Conservation (phyloP, 2,113 vertebrate species). For the Dolichotis patagonum region DNA sequence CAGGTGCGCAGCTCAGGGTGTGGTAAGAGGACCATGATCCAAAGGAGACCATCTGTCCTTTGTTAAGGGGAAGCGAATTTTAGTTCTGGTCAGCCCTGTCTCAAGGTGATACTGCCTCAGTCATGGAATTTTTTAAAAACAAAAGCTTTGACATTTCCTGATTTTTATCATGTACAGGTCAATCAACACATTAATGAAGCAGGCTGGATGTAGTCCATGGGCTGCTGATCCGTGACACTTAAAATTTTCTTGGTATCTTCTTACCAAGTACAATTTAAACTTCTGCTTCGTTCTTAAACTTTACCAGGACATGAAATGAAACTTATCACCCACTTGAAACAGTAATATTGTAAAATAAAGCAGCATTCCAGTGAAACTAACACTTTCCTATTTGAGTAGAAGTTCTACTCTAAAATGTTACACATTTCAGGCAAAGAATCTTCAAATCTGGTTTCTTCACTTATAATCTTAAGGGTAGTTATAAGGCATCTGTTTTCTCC, state of each 20-base stretch:
- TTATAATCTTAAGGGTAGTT: slow-evolving; percentile 44
- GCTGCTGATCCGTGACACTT: background rate
- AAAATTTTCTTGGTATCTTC: background rate
- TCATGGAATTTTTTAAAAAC: background rate
- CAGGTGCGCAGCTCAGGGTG: background rate
- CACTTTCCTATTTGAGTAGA: slow-evolving; percentile 4
- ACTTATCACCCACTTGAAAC: background rate
- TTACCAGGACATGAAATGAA: slow-evolving; percentile 37
- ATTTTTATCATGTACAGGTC: background rate
- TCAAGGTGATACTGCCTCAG: background rate
- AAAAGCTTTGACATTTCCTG: slow-evolving; percentile 20
- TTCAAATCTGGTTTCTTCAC: slow-evolving; percentile 49
- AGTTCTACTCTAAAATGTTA: slow-evolving; percentile 57
- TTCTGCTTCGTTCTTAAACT: slow-evolving; percentile 43
- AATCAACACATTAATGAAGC: background rate
- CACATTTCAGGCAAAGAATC: slow-evolving; percentile 42
- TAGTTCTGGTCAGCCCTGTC: background rate
- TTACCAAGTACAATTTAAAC: slow-evolving; percentile 28
- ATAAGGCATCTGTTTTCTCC: slow-evolving; percentile 71
- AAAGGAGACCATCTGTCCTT: background rate
- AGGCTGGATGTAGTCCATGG: background rate
- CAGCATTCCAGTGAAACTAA: slow-evolving; percentile 21
- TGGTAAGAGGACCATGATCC: background rate
- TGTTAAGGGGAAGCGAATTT: background rate
- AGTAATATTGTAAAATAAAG: slow-evolving; percentile 51